Evolutionary conservation across 2,113 vertebrate species (phyloP), one percentile per base, ranked within the genome.

Genomic region (Gymnogyps californianus): DNA sequence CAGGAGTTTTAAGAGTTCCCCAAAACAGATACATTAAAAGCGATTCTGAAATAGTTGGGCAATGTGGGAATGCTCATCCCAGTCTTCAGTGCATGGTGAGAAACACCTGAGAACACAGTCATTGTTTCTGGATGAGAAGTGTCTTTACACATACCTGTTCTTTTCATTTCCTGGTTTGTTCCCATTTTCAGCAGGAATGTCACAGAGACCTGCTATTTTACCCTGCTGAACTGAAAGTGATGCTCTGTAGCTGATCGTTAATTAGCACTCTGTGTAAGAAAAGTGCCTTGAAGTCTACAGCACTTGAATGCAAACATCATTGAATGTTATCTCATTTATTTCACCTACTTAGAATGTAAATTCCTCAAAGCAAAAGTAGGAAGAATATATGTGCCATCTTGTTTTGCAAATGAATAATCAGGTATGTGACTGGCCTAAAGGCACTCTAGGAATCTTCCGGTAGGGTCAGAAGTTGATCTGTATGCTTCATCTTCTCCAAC

Each of bases 261-360:
- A 66, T 96, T 64, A 93, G 31, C 8, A 62, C 5, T 51, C 71
- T 11, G 16, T 54, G 29, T 87, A 71, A 91, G 46, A 78, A 57
- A 65, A 94, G 47, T 71, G 17, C 17, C 40, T 95, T 79, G 36
- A 95, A 91, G 51, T 84, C 59, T 72, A 13, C 34, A 78, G 44
- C 16, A 29, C 61, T 85, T 78, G n/a, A 84, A 76, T 89, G 57
- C 52, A 76, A 40, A 59, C 28, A 13, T 87, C 2, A 0, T 25
- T 89, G 65, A 61, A 38, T 79, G 59, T 85, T 72, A 71, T 51
- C 67, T 84, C 18, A 16, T 57, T 81, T 89, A 34, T 95, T 95
- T 96, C 94, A 58, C 34, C 54, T 90, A 16, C 21, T 92, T 87
- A 70, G 26, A 87, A 83, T 83, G 64, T 81, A 78, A 81, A 72